Conservation (phyloP, 2,888 invertebrate species). For the Orthonevra nobilis region DNA sequence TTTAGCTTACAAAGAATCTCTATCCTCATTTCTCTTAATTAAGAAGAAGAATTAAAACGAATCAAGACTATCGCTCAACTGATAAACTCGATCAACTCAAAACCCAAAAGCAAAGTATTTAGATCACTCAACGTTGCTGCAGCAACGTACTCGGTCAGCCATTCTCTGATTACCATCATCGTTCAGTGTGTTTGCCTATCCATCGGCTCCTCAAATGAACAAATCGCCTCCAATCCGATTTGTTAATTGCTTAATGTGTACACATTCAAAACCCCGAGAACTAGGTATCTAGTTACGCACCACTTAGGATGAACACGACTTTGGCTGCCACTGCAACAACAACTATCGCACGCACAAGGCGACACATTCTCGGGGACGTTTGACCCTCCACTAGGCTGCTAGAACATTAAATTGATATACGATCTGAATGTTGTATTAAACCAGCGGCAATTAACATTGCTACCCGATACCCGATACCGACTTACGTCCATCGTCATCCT, state of each 20-base stretch:
- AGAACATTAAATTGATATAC: constrained; percentile 68
- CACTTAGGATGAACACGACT: constrained; percentile 49
- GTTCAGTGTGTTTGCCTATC: background rate
- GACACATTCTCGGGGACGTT: constrained; percentile 34
- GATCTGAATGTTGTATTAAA: constrained; percentile 63
- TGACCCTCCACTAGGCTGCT: constrained; percentile 47
- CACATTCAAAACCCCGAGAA: constrained; percentile 33
- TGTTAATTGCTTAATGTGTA: constrained; percentile 66
- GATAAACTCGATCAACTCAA: constrained; percentile 28
- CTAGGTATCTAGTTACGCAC: constrained; percentile 63
- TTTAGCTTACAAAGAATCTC: constrained; percentile 24
- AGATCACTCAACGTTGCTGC: constrained; percentile 28
- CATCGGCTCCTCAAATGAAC: constrained; percentile 6
- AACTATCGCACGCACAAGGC: constrained; percentile 11
- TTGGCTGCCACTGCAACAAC: constrained; percentile 11
- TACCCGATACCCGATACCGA: constrained; percentile 59
- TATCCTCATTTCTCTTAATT: constrained; percentile 36
- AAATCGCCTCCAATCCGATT: constrained; percentile 66
- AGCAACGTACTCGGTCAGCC: background rate
- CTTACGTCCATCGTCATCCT: too few species aligned
- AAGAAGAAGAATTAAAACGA: constrained; percentile 46
- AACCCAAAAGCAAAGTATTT: constrained; percentile 31
- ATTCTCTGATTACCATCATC: constrained; percentile 47
- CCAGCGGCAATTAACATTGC: constrained; percentile 67
- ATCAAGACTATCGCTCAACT: constrained; percentile 31